These are phyloP conservation scores for Pelodytes ibericus DNA, from an alignment of 2,797 vertebrate species.

Conservation along the genomic window DNA sequence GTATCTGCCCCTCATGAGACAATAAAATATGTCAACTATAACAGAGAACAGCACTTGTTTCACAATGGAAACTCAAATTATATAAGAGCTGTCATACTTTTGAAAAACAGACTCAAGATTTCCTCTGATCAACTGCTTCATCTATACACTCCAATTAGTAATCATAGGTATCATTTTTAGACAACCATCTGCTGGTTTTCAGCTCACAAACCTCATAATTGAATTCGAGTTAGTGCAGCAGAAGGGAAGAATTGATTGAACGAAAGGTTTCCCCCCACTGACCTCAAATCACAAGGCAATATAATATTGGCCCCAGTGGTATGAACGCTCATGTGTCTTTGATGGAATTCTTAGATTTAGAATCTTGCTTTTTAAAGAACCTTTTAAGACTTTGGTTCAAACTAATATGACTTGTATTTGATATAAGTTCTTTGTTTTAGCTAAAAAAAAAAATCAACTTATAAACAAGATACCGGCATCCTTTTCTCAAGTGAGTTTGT, in stretches of 20 bases:
- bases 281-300: neutral
- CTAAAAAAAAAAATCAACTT: neutral
- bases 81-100: conserved; percentile 3
- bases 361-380: neutral
- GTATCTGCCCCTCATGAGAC: conserved; percentile 4
- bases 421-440: neutral
- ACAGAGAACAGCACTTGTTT: conserved; percentile 4
- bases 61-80: conserved; percentile 4
- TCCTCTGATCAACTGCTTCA: conserved; percentile 18
- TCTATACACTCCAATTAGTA: conserved; percentile 35
- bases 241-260: neutral
- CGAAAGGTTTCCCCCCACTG: neutral
- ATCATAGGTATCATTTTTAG: conserved; percentile 31
- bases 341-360: neutral
- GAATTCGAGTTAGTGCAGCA: neutral
- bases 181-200: conserved; percentile 42
- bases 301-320: neutral
- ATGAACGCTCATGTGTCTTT: neutral
- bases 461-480: neutral
- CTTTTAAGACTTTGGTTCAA: neutral
- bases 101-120: conserved; percentile 13
- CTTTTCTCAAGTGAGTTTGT: neutral
- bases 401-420: neutral
- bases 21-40: conserved; percentile 19
- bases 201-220: conserved; percentile 26